These are phyloP conservation scores for Pelvicachromis taeniatus DNA, from an alignment of 2,113 vertebrate genomes.

Conservation along the genomic window DNA sequence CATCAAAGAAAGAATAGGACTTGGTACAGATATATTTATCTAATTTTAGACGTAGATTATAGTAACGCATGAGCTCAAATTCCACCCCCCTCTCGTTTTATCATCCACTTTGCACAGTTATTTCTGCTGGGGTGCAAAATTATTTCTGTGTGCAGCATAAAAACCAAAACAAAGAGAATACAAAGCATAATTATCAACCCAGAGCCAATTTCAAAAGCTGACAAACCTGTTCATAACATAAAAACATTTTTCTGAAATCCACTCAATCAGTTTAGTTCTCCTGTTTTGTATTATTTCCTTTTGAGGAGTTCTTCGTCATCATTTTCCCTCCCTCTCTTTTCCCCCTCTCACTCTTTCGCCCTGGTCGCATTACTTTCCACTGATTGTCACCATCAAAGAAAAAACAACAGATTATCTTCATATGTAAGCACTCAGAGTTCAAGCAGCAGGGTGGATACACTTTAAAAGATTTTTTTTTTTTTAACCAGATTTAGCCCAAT, in stretches of 20 bases:
- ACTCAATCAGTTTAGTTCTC: background rate
- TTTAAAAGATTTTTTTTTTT: slow-evolving; percentile 7
- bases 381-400: slow-evolving; percentile 50
- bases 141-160: background rate
- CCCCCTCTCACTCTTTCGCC: background rate
- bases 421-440: slow-evolving; percentile 38
- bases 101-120: background rate
- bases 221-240: background rate
- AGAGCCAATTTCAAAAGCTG: background rate
- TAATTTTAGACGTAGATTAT: background rate
- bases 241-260: background rate
- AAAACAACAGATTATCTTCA: slow-evolving; percentile 47
- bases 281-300: background rate
- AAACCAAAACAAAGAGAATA: background rate
- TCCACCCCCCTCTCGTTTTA: background rate
- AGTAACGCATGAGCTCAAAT: background rate
- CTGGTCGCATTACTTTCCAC: background rate
- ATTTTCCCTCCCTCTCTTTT: background rate
- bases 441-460: slow-evolving; percentile 25
- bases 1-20: background rate
- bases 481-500: slow-evolving; percentile 47
- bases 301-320: background rate
- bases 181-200: background rate
- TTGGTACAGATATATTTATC: background rate
- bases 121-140: background rate